Evolutionary conservation across 2,797 vertebrate species (phyloP).

Genomic region (Leucoraja ocellata): DNA sequence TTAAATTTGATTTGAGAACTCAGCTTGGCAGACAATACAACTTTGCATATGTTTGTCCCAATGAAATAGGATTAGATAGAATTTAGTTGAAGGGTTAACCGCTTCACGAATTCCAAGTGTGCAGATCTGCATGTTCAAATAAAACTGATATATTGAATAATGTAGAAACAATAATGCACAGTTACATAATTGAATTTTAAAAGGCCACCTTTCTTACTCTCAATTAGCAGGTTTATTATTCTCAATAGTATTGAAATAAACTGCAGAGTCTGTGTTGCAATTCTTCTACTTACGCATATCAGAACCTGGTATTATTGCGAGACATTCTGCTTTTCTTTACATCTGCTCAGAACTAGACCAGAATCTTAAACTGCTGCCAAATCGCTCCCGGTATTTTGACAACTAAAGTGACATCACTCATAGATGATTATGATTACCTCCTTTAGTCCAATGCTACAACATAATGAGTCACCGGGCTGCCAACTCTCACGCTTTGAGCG

Average conservation of each 20-base stretch:
- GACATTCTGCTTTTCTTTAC: neutral
- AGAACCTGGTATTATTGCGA: neutral
- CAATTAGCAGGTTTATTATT: neutral
- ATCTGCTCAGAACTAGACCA: neutral
- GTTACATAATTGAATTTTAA: constrained; percentile 8
- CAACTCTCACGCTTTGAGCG: no score
- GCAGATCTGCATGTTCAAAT: neutral
- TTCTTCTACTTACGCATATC: neutral
- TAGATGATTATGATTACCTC: no score
- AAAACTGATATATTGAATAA: neutral
- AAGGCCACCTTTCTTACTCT: neutral
- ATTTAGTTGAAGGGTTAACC: constrained; percentile 2
- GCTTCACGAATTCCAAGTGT: neutral
- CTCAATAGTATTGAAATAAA: neutral
- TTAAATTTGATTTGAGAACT: neutral
- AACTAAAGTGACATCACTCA: neutral
- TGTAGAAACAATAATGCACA: neutral
- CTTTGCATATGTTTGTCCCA: constrained; percentile 2
- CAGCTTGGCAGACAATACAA: neutral
- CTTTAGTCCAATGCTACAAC: neutral
- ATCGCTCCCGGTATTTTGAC: neutral
- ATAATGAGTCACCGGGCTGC: neutral
- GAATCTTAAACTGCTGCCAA: neutral
- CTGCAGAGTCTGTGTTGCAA: neutral
- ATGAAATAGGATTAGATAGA: constrained; percentile 23